Evolutionary conservation across 1,140 invertebrate genomes (phyloP), one percentile per base, ranked within the genome.

Genomic region (Drosophila arawakana): DNA sequence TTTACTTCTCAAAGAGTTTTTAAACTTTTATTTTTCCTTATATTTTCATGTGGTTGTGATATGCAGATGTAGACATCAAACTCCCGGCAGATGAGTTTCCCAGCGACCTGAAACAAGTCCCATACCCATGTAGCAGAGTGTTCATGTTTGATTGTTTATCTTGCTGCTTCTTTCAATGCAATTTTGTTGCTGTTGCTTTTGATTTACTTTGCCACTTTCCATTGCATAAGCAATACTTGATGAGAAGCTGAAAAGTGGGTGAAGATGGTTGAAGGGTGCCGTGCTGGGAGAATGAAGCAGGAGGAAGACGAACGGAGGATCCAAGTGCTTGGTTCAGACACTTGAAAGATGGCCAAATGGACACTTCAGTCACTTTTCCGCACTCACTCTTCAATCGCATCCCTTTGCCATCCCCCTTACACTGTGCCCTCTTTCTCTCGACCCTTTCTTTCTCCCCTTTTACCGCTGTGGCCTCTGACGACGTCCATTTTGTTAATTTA

Each of bases 211-310:
- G 44, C 37, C 74, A 85, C 81, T 84, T 84, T 84, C 78, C 81
- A 81, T 84, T 84, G 78, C 81, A 85, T 85, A 84, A 85, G 81
- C 72, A 76, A 67, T 67, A 76, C 73, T 80, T 76, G 60, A 60
- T 63, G 77, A 65, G 54, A 65, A 76, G 60, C 21, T 21, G 39
- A 57, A 3, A 72, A 66, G 46, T 66, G 68, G 74, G 60, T 66
- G 62, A 61, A 70, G 69, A 44, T 50, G 66, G 34, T 18, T 15
- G n/a, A 41, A 18, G 25, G 9, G 9, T 30, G 25, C 25, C 6
- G 25, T 30, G 9, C 7, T 9, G 37, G 39, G n/a, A 15, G 7
- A 7, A 21, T n/a, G 4, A 9, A n/a, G n/a, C n/a, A 10, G 7
- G 5, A 8, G 9, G 15, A 0, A 18, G 57, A 8, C 43, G 11